Conservation (phyloP, 2,888 invertebrate genomes). For the Eueremaeus valkanovi region DNA sequence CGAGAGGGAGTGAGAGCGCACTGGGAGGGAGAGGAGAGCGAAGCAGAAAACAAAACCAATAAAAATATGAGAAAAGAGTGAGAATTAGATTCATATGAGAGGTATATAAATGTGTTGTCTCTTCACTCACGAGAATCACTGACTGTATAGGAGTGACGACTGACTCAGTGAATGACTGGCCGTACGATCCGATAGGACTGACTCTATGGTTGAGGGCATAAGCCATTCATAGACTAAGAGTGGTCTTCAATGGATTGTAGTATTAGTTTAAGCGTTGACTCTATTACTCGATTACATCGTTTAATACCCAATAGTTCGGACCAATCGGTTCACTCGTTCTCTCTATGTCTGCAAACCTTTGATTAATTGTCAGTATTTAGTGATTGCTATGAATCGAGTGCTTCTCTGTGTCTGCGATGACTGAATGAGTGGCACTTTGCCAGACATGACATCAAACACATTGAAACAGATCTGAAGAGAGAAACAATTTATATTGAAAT, state of each 20-base stretch:
- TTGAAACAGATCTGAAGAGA: neutral
- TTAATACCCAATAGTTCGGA: too few species aligned
- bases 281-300: too few species aligned
- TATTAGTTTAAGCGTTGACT: too few species aligned
- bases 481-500: neutral
- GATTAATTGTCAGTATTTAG: conserved; percentile 10
- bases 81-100: too few species aligned
- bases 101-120: too few species aligned
- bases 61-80: too few species aligned
- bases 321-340: neutral
- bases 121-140: too few species aligned
- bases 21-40: neutral
- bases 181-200: neutral
- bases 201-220: neutral
- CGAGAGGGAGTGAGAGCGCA: neutral
- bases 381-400: too few species aligned
- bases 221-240: too few species aligned
- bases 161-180: neutral
- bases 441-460: neutral
- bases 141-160: too few species aligned
- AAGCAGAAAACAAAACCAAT: too few species aligned
- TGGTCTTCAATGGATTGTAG: too few species aligned
- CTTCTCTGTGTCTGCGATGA: neutral
- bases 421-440: neutral
- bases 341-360: neutral